phyloP scores from a whole-genome alignment of 2,888 invertebrate genomes.

The Noctua janthe region DNA sequence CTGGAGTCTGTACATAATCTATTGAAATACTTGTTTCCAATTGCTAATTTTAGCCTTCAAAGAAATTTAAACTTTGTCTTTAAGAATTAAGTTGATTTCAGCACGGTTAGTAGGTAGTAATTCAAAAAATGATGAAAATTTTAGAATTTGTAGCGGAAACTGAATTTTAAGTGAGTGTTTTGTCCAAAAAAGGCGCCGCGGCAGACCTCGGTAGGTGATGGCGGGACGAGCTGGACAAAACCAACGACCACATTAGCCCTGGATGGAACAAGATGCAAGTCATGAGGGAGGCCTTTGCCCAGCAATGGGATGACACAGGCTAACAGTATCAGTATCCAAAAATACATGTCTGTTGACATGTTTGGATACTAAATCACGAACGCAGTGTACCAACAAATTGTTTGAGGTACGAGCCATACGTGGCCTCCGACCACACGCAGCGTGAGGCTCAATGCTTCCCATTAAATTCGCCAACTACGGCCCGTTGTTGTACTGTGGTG shows the following conservation, averaged over 20 bases:
- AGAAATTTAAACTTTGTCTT: neutral
- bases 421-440: constrained; percentile 63
- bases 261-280: neutral
- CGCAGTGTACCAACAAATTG: constrained; percentile 39
- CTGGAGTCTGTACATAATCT: neutral
- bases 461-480: constrained; percentile 63
- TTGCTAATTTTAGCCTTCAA: neutral
- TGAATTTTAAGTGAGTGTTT: neutral
- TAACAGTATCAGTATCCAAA: neutral
- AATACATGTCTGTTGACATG: neutral
- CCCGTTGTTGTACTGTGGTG: constrained; percentile 49
- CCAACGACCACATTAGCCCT: neutral
- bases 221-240: neutral
- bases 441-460: constrained; percentile 33
- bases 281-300: neutral
- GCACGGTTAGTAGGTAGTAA: neutral
- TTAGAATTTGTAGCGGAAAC: neutral
- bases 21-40: neutral
- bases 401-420: constrained; percentile 31
- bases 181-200: neutral
- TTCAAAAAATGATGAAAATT: neutral
- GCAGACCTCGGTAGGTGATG: neutral
- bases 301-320: neutral
- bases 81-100: neutral
- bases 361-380: neutral